Evolutionary conservation across 2,797 vertebrate species (phyloP), one percentile per base, ranked within the genome.

Genomic region (Tapera naevia): DNA sequence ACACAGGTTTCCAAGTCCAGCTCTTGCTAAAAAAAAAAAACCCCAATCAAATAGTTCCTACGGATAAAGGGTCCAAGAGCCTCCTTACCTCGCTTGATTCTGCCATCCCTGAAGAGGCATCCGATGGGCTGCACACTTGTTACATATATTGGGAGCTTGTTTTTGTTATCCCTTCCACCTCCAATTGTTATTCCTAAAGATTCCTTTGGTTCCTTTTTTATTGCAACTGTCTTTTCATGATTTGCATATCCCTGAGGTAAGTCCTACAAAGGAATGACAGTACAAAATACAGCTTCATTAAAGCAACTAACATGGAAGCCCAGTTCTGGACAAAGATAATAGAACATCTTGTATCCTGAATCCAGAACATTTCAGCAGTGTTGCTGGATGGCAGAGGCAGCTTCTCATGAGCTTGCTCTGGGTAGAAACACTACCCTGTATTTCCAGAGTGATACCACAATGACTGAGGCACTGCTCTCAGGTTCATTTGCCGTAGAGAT

Each of bases 181-280:
- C 98, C 99, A 8, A 99, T 99, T 27, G 99, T 99, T 97, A 99
- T 99, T 95, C 99, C 99, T 80, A 99, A 96, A 27, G 99, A 99
- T 28, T 98, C 98, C 45, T 98, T 98, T 70, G 98, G 98, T 90
- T 99, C 99, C 96, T 99, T 99, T 96, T 99, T 99, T 92, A 99
- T 89, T 90, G 97, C 98, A 80, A 99, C 98, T 0, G 97, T 98
- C 97, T 99, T 99, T 95, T 99, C 99, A 57, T 98, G 98, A 94
- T 97, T 98, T 84, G 96, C 96, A 60, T 98, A 99, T 60, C 98
- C 98, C 64, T 98, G 98, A 72, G 98, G 98, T 93, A 98, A 98
- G 85, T 99, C 99, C 99, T 99, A 45, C 51, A 85, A 57, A 79
- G 25, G 33, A 85, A 72, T 1, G 27, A 37, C 54, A 87, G 65